Evolutionary conservation across 1,140 invertebrate genomes (phyloP).

Genomic region (Phortica variegata): DNA sequence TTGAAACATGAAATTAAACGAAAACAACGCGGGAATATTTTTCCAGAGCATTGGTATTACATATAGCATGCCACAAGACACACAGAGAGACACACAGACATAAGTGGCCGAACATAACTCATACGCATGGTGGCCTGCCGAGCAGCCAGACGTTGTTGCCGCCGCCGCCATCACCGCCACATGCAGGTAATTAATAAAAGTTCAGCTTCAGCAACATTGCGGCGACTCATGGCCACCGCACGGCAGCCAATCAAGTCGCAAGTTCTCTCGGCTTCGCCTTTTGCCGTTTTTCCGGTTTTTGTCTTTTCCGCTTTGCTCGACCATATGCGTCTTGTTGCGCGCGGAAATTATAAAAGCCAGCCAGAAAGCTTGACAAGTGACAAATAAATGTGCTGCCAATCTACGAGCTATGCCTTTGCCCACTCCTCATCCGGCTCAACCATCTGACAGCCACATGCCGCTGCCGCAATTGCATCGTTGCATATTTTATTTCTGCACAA

Average conservation of each 20-base stretch:
- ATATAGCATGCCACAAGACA: too few species aligned
- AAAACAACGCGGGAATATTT: constrained; percentile 36
- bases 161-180: constrained; percentile 22
- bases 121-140: constrained; percentile 18
- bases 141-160: neutral
- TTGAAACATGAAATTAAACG: constrained; percentile 53
- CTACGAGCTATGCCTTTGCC: constrained; percentile 22
- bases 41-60: constrained; percentile 24
- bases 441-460: neutral
- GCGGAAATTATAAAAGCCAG: constrained; percentile 44
- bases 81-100: too few species aligned
- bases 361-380: constrained; percentile 41
- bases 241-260: constrained; percentile 38
- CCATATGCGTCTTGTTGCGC: constrained; percentile 6
- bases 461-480: constrained; percentile 1
- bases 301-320: too few species aligned
- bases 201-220: constrained; percentile 25
- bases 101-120: constrained; percentile 36
- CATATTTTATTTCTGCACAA: too few species aligned
- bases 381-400: constrained; percentile 52
- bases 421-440: neutral
- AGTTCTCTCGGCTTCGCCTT: constrained; percentile 37
- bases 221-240: constrained; percentile 22
- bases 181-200: constrained; percentile 53
- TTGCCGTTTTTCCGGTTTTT: too few species aligned